Conservation (phyloP, 2,797 vertebrate species). For the Sebastes hubbsi region DNA sequence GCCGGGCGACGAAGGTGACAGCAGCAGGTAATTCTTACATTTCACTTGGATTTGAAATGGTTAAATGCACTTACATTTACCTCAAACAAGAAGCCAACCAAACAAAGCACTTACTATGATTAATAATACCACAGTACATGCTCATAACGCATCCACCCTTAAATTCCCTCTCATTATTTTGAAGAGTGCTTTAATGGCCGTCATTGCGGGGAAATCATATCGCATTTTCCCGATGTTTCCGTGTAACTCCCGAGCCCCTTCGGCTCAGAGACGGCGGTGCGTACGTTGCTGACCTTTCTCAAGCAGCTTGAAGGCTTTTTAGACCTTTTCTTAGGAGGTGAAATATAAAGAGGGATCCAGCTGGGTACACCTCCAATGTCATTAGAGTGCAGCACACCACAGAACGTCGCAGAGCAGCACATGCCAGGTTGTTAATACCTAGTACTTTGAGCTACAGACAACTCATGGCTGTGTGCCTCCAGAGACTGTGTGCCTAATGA, state of each 20-base stretch:
- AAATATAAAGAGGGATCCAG: slow-evolving; percentile 69
- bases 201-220: slow-evolving; percentile 15
- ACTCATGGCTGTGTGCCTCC: slow-evolving; percentile 42
- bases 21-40: not conserved
- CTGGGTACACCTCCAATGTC: slow-evolving; percentile 61
- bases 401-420: slow-evolving; percentile 36
- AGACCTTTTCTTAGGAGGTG: slow-evolving; percentile 76
- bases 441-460: slow-evolving; percentile 48
- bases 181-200: slow-evolving; percentile 27
- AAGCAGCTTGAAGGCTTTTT: slow-evolving; percentile 73
- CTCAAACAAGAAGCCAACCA: slow-evolving; percentile 4
- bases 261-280: slow-evolving; percentile 41
- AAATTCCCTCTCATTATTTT: slow-evolving; percentile 20
- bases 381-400: slow-evolving; percentile 44
- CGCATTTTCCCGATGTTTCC: slow-evolving; percentile 30
- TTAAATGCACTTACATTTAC: slow-evolving; percentile 19
- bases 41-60: not conserved
- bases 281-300: slow-evolving; percentile 74
- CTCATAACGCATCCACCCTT: not conserved
- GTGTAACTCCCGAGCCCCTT: not conserved
- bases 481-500: slow-evolving; percentile 57
- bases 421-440: slow-evolving; percentile 41
- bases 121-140: slow-evolving; percentile 14
- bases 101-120: slow-evolving; percentile 11
- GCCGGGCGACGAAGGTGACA: slow-evolving; percentile 11